These are phyloP conservation scores for Psilopsiagon aymara DNA, from an alignment of 2,113 vertebrate genomes.

Conservation along the genomic window DNA sequence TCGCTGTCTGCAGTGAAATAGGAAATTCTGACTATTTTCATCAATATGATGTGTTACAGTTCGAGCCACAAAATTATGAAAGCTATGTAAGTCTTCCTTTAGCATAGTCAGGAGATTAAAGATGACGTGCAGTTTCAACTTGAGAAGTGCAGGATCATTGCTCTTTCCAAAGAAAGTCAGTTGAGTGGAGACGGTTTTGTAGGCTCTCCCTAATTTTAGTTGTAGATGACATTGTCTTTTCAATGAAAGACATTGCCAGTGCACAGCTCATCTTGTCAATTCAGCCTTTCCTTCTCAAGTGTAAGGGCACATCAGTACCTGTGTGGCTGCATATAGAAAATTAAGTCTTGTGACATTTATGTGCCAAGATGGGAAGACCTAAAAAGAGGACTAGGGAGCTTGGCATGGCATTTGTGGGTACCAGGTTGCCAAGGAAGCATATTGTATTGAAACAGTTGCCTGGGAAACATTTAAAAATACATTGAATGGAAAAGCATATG, in stretches of 20 bases:
- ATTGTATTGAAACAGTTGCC: conserved; percentile 70
- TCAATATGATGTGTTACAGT: not conserved
- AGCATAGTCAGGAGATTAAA: not conserved
- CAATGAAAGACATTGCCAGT: not conserved
- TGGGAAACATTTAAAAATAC: conserved; percentile 70
- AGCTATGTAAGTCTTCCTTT: not conserved
- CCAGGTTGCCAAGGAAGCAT: conserved; percentile 67
- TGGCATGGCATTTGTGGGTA: conserved; percentile 46
- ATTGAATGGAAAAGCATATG: conserved; percentile 51
- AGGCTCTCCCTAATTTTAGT: not conserved
- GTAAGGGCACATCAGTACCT: not conserved
- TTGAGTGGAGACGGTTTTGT: not conserved
- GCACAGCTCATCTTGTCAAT: not conserved
- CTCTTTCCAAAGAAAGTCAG: not conserved
- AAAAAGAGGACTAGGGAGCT: conserved; percentile 43
- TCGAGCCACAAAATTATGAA: not conserved
- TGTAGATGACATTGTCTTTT: not conserved
- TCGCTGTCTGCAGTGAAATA: not conserved
- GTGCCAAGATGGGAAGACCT: conserved; percentile 14
- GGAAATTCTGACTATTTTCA: not conserved
- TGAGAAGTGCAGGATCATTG: not conserved
- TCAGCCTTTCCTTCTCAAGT: not conserved
- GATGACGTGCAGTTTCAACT: not conserved
- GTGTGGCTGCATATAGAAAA: not conserved
- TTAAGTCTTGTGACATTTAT: not conserved